Percentiles rank a stretch among this genome's conserved stretches.
Conservation (phyloP, 2,113 vertebrate species). For the Pseudorasbora parva region DNA sequence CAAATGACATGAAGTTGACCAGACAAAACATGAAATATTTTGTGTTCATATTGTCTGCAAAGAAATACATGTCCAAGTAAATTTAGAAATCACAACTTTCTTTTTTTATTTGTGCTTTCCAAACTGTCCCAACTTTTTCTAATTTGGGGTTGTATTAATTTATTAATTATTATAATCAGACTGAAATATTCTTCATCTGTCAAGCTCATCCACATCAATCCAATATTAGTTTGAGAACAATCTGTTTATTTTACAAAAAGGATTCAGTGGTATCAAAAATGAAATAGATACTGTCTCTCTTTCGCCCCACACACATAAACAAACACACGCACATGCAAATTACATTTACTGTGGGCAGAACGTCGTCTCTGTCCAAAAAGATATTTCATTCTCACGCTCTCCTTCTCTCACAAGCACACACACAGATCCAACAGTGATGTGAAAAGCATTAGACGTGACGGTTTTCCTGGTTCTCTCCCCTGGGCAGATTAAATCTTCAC, state of each 20-base stretch:
- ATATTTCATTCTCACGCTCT: conserved; percentile 13
- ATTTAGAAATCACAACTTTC: too few relatives aligned
- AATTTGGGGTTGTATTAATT: too few relatives aligned
- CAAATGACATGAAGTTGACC: too few relatives aligned
- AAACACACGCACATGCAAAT: conserved; percentile 26
- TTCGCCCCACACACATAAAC: not conserved
- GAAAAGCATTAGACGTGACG: conserved; percentile 3
- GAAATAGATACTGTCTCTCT: not conserved
- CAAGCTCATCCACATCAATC: not conserved
- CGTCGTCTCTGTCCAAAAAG: not conserved
- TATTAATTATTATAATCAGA: not conserved
- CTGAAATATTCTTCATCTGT: not conserved
- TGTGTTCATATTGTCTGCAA: too few relatives aligned
- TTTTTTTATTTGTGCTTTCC: too few relatives aligned
- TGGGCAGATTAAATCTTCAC: conserved; percentile 20
- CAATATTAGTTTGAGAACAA: not conserved
- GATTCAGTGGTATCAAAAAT: not conserved
- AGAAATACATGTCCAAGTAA: too few relatives aligned
- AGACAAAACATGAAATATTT: too few relatives aligned
- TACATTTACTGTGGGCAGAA: conserved; percentile 13
- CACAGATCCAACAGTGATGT: conserved; percentile 27
- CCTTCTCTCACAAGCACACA: not conserved
- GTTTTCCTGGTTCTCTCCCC: conserved; percentile 23
- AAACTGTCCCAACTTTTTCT: too few relatives aligned
- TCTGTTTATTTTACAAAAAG: not conserved